A percentile compares a stretch with the other conserved stretches of the same genome.
Evolutionary conservation across 2,113 vertebrate species (phyloP).

Genomic region (Atherinomorus stipes): DNA sequence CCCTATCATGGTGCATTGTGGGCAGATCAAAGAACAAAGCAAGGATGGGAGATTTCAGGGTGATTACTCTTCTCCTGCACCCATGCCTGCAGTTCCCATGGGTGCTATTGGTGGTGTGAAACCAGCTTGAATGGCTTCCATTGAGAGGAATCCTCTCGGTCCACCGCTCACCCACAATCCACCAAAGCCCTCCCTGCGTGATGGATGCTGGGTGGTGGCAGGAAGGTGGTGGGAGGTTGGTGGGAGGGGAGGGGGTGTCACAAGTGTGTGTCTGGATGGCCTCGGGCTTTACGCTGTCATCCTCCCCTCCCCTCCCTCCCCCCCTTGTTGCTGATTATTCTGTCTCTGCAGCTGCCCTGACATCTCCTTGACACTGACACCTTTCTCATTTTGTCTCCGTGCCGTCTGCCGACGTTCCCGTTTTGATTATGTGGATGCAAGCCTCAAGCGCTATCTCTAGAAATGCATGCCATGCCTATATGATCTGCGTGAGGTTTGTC

Average conservation of each 20-base stretch:
- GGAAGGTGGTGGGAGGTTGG: slow-evolving; percentile 30
- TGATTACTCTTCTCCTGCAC: slow-evolving; percentile 18
- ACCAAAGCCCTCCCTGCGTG: slow-evolving; percentile 45
- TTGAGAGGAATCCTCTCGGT: slow-evolving; percentile 76
- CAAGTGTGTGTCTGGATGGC: slow-evolving; percentile 52
- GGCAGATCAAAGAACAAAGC: slow-evolving; percentile 19
- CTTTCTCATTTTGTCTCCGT: slow-evolving; percentile 56
- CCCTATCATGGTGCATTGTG: slow-evolving; percentile 23
- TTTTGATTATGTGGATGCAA: slow-evolving; percentile 54
- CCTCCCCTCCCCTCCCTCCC: slow-evolving; percentile 15
- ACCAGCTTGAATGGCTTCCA: slow-evolving; percentile 65
- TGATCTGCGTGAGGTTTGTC: slow-evolving; percentile 29
- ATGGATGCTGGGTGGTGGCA: slow-evolving; percentile 64
- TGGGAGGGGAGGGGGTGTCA: slow-evolving; percentile 30
- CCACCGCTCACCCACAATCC: slow-evolving; percentile 72
- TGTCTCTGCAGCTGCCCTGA: slow-evolving; percentile 39
- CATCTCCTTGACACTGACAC: slow-evolving; percentile 69
- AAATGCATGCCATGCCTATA: slow-evolving; percentile 13
- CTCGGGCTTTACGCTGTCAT: slow-evolving; percentile 29
- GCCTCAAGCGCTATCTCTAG: slow-evolving; percentile 22
- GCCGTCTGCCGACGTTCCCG: neutral
- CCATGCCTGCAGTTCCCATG: slow-evolving; percentile 66
- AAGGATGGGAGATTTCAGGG: slow-evolving; percentile 18
- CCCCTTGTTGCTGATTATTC: slow-evolving; percentile 52
- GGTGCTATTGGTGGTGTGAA: slow-evolving; percentile 66